Conservation (phyloP, 2,888 invertebrate genomes). For the Falcaria lacertinaria region DNA sequence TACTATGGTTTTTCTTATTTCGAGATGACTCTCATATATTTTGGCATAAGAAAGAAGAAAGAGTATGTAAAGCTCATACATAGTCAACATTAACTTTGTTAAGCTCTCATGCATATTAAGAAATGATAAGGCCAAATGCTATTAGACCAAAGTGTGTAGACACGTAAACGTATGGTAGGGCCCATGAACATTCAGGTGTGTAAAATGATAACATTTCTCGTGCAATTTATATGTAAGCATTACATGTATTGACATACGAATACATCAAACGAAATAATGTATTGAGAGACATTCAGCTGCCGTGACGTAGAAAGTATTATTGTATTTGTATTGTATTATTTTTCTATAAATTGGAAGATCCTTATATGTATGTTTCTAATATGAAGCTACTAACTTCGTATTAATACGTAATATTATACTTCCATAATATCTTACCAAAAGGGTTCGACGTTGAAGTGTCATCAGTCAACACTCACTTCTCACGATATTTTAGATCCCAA, state of each 20-base stretch:
- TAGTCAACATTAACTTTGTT: not conserved
- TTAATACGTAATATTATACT: too few relatives aligned
- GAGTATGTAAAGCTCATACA: not conserved
- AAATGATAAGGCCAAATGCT: too few relatives aligned
- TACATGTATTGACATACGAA: slow-evolving; percentile 2
- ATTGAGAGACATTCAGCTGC: too few relatives aligned
- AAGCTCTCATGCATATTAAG: too few relatives aligned
- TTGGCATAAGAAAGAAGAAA: not conserved
- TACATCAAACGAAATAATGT: not conserved
- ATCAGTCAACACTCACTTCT: too few relatives aligned
- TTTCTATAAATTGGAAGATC: too few relatives aligned
- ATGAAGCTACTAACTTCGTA: too few relatives aligned
- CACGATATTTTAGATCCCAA: too few relatives aligned
- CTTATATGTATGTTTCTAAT: too few relatives aligned
- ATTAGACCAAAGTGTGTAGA: not conserved
- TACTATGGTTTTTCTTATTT: slow-evolving; percentile 19
- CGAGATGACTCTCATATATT: not conserved
- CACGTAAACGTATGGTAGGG: slow-evolving; percentile 16
- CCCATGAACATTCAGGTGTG: slow-evolving; percentile 40
- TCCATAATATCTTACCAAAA: too few relatives aligned
- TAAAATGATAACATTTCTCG: slow-evolving; percentile 30
- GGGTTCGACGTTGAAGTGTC: too few relatives aligned
- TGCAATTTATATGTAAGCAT: slow-evolving; percentile 15
- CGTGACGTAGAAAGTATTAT: too few relatives aligned
- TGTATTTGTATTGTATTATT: not conserved